Evolutionary conservation across 2,888 invertebrate species (phyloP).

Genomic region (Synergus japonicus): DNA sequence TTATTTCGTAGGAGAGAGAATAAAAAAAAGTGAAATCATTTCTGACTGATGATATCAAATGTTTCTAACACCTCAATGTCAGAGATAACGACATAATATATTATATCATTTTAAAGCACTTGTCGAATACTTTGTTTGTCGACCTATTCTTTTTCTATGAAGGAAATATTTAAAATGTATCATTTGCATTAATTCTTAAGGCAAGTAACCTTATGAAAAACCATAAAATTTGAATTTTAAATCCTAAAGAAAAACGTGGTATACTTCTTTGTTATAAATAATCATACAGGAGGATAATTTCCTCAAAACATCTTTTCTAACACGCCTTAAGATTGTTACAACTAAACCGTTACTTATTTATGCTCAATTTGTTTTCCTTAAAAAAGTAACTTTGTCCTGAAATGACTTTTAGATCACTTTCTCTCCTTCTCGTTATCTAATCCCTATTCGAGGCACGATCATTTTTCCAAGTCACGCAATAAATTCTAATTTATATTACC

Average conservation of each 20-base stretch:
- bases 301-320: neutral
- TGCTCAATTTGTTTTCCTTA: conserved; percentile 2
- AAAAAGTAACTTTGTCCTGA: neutral
- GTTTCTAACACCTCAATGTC: neutral
- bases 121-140: neutral
- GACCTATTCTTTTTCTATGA: neutral
- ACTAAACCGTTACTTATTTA: neutral
- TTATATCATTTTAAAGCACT: neutral
- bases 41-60: neutral
- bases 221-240: too few relatives aligned
- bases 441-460: neutral
- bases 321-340: neutral
- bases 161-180: too few relatives aligned
- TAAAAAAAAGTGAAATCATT: neutral
- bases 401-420: conserved; percentile 19
- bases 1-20: neutral
- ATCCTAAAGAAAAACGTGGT: too few relatives aligned
- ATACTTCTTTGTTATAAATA: neutral
- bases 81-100: neutral
- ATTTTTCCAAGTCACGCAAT: conserved; percentile 8
- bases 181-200: too few relatives aligned
- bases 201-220: too few relatives aligned
- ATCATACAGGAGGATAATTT: neutral
- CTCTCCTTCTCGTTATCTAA: conserved; percentile 21
- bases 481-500: conserved; percentile 34